Conservation (phyloP, 2,888 invertebrate genomes). For the Deilephila elpenor region DNA sequence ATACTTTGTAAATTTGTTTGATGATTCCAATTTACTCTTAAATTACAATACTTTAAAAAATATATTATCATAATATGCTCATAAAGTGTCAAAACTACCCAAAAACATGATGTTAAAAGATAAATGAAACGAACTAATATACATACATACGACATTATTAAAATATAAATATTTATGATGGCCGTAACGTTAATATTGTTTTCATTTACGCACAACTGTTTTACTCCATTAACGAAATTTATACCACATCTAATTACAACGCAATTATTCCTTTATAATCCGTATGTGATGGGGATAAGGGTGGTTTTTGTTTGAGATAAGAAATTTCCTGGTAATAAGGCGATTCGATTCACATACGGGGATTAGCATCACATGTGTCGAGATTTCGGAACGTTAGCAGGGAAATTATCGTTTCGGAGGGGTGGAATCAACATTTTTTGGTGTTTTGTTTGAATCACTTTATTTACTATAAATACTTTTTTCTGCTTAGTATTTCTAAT, state of each 20-base stretch:
- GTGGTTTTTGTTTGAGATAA: constrained; percentile 40
- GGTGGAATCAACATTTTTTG: constrained; percentile 29
- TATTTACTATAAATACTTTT: background rate
- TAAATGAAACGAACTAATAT: background rate
- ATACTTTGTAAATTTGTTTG: too few species aligned
- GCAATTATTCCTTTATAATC: constrained; percentile 37
- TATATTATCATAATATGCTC: background rate
- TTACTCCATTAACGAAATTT: constrained; percentile 61
- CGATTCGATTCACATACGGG: constrained; percentile 58
- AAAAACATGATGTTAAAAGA: background rate
- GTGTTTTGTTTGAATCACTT: background rate
- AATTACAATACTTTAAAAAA: background rate
- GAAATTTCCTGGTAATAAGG: constrained; percentile 42
- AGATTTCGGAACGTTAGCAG: constrained; percentile 45
- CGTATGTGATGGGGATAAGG: constrained; percentile 42
- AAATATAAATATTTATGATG: constrained; percentile 28
- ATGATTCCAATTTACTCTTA: background rate
- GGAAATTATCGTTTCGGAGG: constrained; percentile 26
- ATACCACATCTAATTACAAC: constrained; percentile 62
- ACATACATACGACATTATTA: constrained; percentile 13
- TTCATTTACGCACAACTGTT: constrained; percentile 65
- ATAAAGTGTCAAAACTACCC: background rate
- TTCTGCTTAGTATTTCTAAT: too few species aligned
- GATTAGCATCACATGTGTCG: constrained; percentile 63
- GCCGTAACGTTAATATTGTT: constrained; percentile 46